These are phyloP conservation scores for Ormyrus pomaceus DNA, from an alignment of 2,888 invertebrate genomes.

Conservation along the genomic window DNA sequence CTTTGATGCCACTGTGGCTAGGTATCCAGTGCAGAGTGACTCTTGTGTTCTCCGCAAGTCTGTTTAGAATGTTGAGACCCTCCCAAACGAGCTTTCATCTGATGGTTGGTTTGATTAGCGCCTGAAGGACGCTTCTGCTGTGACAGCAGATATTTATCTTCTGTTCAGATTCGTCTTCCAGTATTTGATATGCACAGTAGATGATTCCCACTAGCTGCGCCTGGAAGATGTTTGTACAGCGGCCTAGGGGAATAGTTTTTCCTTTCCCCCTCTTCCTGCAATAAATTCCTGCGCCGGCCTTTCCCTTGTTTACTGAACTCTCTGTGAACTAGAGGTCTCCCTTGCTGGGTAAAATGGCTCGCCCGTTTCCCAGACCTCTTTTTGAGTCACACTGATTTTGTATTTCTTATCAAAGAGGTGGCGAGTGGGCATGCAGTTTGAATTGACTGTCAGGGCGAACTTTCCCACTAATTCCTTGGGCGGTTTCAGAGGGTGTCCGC, in stretches of 20 bases:
- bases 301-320: not conserved
- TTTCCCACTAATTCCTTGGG: too few species aligned
- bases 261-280: too few species aligned
- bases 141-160: not conserved
- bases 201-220: not conserved
- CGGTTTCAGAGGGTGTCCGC: too few species aligned
- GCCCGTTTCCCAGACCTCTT: not conserved
- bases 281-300: not conserved
- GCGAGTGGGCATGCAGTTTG: too few species aligned
- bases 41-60: not conserved
- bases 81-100: not conserved
- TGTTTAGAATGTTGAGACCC: not conserved
- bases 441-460: too few species aligned
- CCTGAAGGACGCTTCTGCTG: not conserved
- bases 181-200: not conserved
- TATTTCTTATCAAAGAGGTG: not conserved
- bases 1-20: not conserved
- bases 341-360: not conserved
- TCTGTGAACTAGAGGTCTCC: not conserved
- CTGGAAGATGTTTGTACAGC: not conserved
- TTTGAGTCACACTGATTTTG: not conserved
- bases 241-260: not conserved
- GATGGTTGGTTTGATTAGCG: not conserved
- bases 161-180: not conserved
- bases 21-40: not conserved